These are phyloP conservation scores for Scotopteryx bipunctaria DNA, from an alignment of 2,888 invertebrate genomes.

Conservation along the genomic window DNA sequence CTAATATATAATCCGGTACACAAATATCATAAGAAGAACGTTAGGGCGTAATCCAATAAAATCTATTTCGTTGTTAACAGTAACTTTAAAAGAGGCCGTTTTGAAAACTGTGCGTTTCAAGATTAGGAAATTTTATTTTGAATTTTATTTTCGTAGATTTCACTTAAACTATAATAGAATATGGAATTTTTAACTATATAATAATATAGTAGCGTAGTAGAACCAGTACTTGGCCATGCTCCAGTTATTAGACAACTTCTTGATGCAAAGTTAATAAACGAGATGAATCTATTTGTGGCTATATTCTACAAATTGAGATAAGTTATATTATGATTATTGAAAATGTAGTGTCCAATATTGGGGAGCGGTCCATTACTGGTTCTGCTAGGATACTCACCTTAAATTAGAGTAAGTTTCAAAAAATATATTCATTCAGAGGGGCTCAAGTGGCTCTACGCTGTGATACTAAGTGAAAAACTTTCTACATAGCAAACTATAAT, in stretches of 20 bases:
- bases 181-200: constrained; percentile 28
- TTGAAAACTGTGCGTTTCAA: constrained; percentile 16
- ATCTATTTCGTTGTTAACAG: constrained; percentile 35
- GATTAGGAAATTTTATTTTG: neutral
- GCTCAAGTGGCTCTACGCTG: constrained; percentile 36
- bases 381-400: neutral
- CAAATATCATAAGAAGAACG: constrained; percentile 21
- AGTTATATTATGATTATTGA: no score
- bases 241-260: neutral
- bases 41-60: constrained; percentile 11
- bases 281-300: no score
- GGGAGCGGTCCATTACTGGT: no score
- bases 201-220: constrained; percentile 13
- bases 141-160: constrained; percentile 12
- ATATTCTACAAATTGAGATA: neutral
- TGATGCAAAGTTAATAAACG: neutral
- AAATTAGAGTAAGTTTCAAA: constrained; percentile 13
- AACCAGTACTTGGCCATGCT: neutral
- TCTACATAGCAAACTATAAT: constrained; percentile 66
- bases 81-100: constrained; percentile 23
- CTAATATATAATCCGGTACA: neutral
- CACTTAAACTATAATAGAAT: constrained; percentile 14
- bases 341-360: no score
- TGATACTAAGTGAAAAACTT: constrained; percentile 41
- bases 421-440: constrained; percentile 18